Percentiles rank a stretch among this genome's conserved stretches.
These are phyloP conservation scores for Conistra vaccinii DNA, from an alignment of 2,888 invertebrate genomes.

Conservation along the genomic window DNA sequence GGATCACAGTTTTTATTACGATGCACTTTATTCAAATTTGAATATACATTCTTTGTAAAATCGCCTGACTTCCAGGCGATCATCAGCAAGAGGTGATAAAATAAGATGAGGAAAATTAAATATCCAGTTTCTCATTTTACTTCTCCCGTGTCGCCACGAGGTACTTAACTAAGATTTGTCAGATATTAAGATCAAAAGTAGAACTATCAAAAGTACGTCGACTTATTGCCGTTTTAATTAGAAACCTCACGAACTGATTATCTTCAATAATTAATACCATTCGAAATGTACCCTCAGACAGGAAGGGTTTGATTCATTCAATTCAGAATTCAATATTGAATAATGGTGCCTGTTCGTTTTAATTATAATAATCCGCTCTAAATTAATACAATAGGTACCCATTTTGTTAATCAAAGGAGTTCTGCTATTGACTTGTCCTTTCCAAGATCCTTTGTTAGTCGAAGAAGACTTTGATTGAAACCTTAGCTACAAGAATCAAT, in stretches of 20 bases:
- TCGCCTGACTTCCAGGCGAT: no score
- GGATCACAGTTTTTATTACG: no score
- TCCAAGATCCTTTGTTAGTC: background rate
- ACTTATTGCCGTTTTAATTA: background rate
- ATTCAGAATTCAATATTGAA: slow-evolving; percentile 17
- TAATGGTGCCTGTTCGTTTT: slow-evolving; percentile 4
- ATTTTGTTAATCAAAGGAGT: slow-evolving; percentile 7
- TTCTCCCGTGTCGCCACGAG: background rate
- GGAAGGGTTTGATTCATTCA: slow-evolving; percentile 17
- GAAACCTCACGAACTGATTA: slow-evolving; percentile 5
- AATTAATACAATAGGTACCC: slow-evolving; percentile 6
- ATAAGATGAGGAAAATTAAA: background rate
- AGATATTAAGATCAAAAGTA: background rate
- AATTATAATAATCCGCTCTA: slow-evolving; percentile 5
- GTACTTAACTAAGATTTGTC: background rate
- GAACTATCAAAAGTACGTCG: background rate
- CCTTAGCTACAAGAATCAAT: background rate
- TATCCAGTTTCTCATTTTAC: background rate
- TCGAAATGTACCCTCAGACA: background rate
- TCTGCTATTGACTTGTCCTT: slow-evolving; percentile 4
- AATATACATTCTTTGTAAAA: no score
- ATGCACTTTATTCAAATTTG: no score
- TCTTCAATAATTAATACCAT: background rate
- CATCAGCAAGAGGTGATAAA: no score
- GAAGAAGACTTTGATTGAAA: background rate